These are phyloP conservation scores for Macropodus opercularis DNA, from an alignment of 2,797 vertebrate genomes.

Conservation along the genomic window DNA sequence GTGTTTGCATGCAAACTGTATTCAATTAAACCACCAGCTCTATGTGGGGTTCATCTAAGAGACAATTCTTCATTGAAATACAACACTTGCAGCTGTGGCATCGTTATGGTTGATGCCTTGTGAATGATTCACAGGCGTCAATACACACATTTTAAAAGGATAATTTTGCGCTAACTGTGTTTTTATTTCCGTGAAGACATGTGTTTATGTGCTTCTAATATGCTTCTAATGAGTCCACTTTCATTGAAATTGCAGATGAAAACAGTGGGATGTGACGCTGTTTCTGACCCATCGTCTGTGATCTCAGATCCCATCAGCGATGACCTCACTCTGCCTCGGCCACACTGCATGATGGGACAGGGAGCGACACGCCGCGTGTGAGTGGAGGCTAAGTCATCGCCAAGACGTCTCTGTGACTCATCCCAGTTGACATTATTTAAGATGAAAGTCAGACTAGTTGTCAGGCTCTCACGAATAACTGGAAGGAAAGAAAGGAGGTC, in stretches of 20 bases:
- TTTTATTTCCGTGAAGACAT: not conserved
- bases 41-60: slow-evolving; percentile 35
- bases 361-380: slow-evolving; percentile 27
- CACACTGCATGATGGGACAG: slow-evolving; percentile 56
- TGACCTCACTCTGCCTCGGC: slow-evolving; percentile 64
- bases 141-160: not conserved
- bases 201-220: not conserved
- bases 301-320: slow-evolving; percentile 21
- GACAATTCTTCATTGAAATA: slow-evolving; percentile 18
- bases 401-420: slow-evolving; percentile 63
- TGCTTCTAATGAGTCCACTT: not conserved
- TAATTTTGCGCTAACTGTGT: not conserved
- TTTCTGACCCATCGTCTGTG: slow-evolving; percentile 12
- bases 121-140: slow-evolving; percentile 12
- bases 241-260: too few species aligned
- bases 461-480: slow-evolving; percentile 36
- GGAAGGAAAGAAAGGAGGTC: slow-evolving; percentile 18
- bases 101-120: slow-evolving; percentile 23
- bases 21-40: slow-evolving; percentile 40
- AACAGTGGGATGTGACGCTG: slow-evolving; percentile 24
- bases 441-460: slow-evolving; percentile 66
- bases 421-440: slow-evolving; percentile 62
- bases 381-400: slow-evolving; percentile 49
- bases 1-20: slow-evolving; percentile 45
- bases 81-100: slow-evolving; percentile 16